Base-by-base conservation (phyloP, 2,797 vertebrate genomes). In the Knipowitschia caucasica region DNA sequence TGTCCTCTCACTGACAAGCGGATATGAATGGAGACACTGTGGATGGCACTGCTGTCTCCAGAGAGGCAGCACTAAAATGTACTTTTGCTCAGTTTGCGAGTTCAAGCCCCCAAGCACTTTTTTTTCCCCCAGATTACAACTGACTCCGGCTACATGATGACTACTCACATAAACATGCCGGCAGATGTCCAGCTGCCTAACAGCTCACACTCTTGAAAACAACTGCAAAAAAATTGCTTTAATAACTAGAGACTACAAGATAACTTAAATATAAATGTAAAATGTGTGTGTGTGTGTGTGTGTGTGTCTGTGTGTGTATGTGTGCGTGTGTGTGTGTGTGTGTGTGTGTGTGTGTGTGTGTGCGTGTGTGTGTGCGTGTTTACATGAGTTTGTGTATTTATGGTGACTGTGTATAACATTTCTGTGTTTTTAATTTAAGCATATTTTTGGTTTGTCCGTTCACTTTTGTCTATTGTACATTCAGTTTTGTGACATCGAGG, bases 1-100 rank as follows among this genome's bases (percentile, higher is more conserved):
- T 60, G 64, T 52, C 36, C 25, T 69, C 35, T 58, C 49, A 53
- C 52, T 63, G 75, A 66, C 53, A 52, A 66, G 43, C 35, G 42
- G 50, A 62, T 53, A 76, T 72, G 55, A 65, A 53, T 47, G 31
- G 44, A 66, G 62, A 66, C 57, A 39, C 47, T 33, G 44, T 60
- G 59, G 47, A 54, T 67, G 57, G 34, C 20, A 38, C 31, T 12
- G 14, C 43, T 51, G 39, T 34, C 68, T 60, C 59, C 23, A 18
- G 60, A 38, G 57, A 65, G 45, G 4, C 2, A 18, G 44, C 30
- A 50, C 17, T 56, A 0, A 58, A 14, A 40, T 50, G 27, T 40
- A 56, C 42, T 54, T 12, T 2, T 2, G 14, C 35, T 40, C 15
- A 35, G 7, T 55, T 62, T 54, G 18, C 33, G 47, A 31, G 30